Base-by-base conservation (phyloP, 2,888 invertebrate genomes). In the Scelioninae gen. 1 region DNA sequence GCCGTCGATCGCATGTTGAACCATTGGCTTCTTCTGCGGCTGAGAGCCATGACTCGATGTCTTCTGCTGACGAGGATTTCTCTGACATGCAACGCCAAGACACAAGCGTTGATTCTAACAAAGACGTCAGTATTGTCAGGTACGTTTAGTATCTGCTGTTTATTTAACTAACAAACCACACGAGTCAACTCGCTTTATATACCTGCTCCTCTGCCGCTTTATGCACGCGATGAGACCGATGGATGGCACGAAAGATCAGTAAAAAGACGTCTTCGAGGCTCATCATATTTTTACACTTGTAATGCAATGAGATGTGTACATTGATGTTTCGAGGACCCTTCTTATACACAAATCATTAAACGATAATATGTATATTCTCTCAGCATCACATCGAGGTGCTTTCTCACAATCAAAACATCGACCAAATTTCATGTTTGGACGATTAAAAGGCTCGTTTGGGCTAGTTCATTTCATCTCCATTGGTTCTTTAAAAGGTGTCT, bases 91-190 rank as follows among this genome's bases (percentile, higher is more conserved):
- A 75, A 78, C 77, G 55, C 38, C 65, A 40, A 66, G 49, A 38
- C 49, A 58, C 69, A 34, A 16, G 49, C 55, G 62, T 55, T 43
- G 51, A 51, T 51, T 34, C 72, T 66, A 86, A 89, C 89, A 89
- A 89, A 87, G 87, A 86, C 34, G 43, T 71, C 84, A 79, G 84
- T 87, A 86, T 88, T 85, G 85, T 85, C 84, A 55, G 78, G 23
- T 51, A 79, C 75, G 81, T 84, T 80, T 79, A 76, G 77, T 51
- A 65, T 84, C 65, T 84, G 81, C 71, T 88, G 88, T 89, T 89
- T 89, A 89, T 89, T 89, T 89, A 89, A 89, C 89, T 89, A 89
- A 89, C 89, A 89, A 89, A 88, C 81, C 75, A 62, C 74, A 66
- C 74, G 68, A 79, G 71, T 65, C 78, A 65, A 71, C 51, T 55